Percentiles rank a stretch among this genome's conserved stretches.
Conservation (phyloP, 2,888 invertebrate species). For the Megaustenia siamemsis region DNA sequence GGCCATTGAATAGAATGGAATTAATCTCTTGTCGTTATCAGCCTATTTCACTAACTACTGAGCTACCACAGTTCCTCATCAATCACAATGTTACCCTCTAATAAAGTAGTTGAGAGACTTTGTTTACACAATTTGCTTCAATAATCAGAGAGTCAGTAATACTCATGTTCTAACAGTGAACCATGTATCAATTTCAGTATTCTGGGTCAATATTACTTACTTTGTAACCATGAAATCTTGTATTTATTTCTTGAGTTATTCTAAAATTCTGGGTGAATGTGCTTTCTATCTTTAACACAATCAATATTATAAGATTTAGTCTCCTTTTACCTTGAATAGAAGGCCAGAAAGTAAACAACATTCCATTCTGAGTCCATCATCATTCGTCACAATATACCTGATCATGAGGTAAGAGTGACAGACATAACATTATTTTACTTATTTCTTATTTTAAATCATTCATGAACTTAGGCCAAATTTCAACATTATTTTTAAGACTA, state of each 20-base stretch:
- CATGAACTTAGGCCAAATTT: neutral
- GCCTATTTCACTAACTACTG: too few relatives aligned
- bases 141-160: too few relatives aligned
- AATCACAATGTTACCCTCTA: too few relatives aligned
- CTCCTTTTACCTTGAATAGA: constrained; percentile 78
- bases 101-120: too few relatives aligned
- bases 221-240: neutral
- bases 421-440: neutral
- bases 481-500: neutral
- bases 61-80: too few relatives aligned
- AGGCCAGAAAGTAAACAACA: constrained; percentile 79
- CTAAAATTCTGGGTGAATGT: neutral
- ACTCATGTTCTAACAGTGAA: too few relatives aligned
- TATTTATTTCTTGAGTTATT: neutral
- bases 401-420: constrained; percentile 17
- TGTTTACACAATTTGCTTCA: too few relatives aligned
- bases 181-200: too few relatives aligned
- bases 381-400: constrained; percentile 78
- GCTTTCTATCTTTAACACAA: neutral
- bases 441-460: neutral
- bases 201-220: too few relatives aligned
- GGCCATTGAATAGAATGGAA: too few relatives aligned
- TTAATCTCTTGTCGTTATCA: too few relatives aligned
- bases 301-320: neutral
- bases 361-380: constrained; percentile 76